Percentiles rank a stretch among this genome's conserved stretches.
Conservation (phyloP, 1,140 invertebrate genomes). For the Samia ricini region DNA sequence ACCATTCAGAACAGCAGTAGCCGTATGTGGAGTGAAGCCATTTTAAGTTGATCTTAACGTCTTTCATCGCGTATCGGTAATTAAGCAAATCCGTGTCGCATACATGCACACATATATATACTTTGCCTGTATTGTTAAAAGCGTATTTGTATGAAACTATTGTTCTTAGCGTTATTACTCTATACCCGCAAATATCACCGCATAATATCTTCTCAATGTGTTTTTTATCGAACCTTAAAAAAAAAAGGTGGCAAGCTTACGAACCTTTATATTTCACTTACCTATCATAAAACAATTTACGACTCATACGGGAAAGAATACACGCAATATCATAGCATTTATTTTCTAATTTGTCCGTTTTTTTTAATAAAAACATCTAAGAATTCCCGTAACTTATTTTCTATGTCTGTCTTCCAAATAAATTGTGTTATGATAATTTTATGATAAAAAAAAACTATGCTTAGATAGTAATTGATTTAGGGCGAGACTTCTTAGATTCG, state of each 20-base stretch:
- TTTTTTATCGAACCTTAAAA: not conserved
- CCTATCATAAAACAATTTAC: constrained; percentile 10
- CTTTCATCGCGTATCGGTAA: no score
- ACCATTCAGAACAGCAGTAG: no score
- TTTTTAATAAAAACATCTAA: constrained; percentile 11
- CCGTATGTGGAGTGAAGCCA: no score
- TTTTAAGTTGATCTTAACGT: no score
- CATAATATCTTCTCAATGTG: not conserved
- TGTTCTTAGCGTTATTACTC: no score
- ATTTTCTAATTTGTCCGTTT: constrained; percentile 6
- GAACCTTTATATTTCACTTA: constrained; percentile 2
- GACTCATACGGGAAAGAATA: not conserved
- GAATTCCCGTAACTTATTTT: constrained; percentile 14
- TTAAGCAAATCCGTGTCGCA: no score
- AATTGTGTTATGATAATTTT: constrained; percentile 4
- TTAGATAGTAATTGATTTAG: not conserved
- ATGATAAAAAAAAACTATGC: not conserved
- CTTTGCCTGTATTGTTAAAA: no score
- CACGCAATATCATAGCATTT: constrained; percentile 9
- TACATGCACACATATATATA: no score
- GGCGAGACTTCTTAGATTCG: not conserved
- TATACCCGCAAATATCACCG: not conserved
- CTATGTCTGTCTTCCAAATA: constrained; percentile 1
- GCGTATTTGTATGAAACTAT: no score
- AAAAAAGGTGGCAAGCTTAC: not conserved